Evolutionary conservation across 2,888 invertebrate species (phyloP).

Genomic region (Brassicogethes aeneus): DNA sequence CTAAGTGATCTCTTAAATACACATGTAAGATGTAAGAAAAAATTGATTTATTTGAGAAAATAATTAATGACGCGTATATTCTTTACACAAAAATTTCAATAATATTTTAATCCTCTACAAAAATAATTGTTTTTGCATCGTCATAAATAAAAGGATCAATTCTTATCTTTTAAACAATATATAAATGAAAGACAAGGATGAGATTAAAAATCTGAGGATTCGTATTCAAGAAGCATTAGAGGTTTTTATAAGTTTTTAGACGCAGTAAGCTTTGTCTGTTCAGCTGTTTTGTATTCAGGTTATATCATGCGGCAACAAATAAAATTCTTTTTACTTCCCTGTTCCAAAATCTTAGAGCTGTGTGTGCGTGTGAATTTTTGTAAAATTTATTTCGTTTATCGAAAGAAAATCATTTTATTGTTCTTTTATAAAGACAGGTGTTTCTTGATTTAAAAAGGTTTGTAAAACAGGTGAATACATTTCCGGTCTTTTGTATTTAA

Average conservation of each 20-base stretch:
- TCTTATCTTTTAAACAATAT: background rate
- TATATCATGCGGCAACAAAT: constrained; percentile 19
- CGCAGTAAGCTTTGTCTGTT: constrained; percentile 12
- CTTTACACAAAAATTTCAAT: too few species aligned
- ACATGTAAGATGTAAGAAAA: too few species aligned
- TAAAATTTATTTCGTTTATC: constrained; percentile 2
- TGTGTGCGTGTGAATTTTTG: constrained; percentile 12
- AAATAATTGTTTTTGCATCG: too few species aligned
- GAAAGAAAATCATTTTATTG: background rate
- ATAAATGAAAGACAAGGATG: background rate
- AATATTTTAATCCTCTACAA: too few species aligned
- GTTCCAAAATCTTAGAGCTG: constrained; percentile 11
- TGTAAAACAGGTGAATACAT: too few species aligned
- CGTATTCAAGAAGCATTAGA: constrained; percentile 18
- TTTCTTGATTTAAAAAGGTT: too few species aligned
- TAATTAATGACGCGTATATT: too few species aligned
- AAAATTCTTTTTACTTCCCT: constrained; percentile 15
- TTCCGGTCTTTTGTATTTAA: too few species aligned
- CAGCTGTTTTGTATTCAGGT: constrained; percentile 18
- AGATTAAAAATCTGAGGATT: constrained; percentile 14
- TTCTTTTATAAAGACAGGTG: constrained; percentile 3
- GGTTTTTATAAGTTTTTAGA: constrained; percentile 19
- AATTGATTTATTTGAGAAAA: too few species aligned
- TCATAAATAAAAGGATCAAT: too few species aligned
- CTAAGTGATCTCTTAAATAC: too few species aligned